Base-by-base conservation (phyloP, 2,888 invertebrate genomes). In the Dysmachus trigonus region DNA sequence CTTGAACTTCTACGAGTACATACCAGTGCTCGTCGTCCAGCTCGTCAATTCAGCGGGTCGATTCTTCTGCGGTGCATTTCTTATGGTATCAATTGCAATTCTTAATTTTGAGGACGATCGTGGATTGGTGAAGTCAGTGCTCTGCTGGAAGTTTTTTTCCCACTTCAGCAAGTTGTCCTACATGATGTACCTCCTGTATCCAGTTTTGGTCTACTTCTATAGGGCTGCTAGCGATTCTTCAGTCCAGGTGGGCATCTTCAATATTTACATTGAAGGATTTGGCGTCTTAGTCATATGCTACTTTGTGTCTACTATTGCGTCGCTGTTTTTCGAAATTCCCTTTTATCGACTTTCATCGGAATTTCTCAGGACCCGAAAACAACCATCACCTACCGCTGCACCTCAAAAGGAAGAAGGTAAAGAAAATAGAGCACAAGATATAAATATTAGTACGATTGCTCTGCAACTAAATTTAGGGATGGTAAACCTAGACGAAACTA, bases 281-380 rank as follows among this genome's bases (percentile, higher is more conserved):
- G 81, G 81, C 8, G 6, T 53, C 2, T 6, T 53, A 10, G 51
- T 81, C 4, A 8, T 81, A 6, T 81, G 51, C 22, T 81, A 81
- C 18, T 53, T 81, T 33, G 31, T 53, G n/a, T 81, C 81, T 10
- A n/a, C 18, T 30, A 8, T 51, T 53, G 35, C 53, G 2, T 33
- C 53, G 0, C 6, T 81, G 27, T 51, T 81, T 81, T 81, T 81
- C 31, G 81, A 81, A 53, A 81, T 81, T 31, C 81, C 81, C 5
- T 81, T 22, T 5, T 53, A 31, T 53, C n/a, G 33, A 8, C 38
- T 81, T 8, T 81, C 51, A n/a, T 53, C 15, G 4, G 81, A 51
- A 53, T 51, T 81, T 53, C n/a, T 81, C 13, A 81, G 30, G 15
- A 41, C 0, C 38, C 38, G 38, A 10, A 41, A 8, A 15, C 13